Evolutionary conservation across 2,113 vertebrate species (phyloP).

Genomic region (Hydropotes inermis): DNA sequence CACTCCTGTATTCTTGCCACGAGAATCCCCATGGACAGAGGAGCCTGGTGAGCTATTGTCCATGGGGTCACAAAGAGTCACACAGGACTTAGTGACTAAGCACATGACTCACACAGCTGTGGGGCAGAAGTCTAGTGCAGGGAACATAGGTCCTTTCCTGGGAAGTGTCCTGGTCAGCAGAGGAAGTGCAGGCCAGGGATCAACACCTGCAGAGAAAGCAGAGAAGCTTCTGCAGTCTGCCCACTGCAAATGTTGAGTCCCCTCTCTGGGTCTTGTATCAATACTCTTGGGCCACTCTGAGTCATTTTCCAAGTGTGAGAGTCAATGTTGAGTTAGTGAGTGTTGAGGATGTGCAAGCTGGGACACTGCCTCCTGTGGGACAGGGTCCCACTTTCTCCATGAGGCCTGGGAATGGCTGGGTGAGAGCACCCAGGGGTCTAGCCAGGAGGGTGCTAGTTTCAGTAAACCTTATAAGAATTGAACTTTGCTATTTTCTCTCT

Average conservation of each 20-base stretch:
- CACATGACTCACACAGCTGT: background rate
- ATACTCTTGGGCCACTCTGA: background rate
- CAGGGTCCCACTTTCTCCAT: background rate
- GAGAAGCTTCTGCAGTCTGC: background rate
- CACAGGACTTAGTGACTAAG: background rate
- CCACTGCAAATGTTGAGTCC: background rate
- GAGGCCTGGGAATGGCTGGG: background rate
- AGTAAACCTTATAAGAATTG: background rate
- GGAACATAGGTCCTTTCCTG: fast-evolving
- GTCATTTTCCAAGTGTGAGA: too few relatives aligned
- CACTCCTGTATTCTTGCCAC: fast-evolving
- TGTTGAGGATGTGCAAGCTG: too few relatives aligned
- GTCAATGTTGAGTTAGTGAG: background rate
- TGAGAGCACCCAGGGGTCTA: too few relatives aligned
- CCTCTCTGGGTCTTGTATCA: too few relatives aligned
- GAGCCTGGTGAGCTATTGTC: background rate
- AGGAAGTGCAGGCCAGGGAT: too few relatives aligned
- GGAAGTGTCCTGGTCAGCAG: background rate
- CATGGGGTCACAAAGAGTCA: background rate
- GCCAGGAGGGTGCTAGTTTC: too few relatives aligned
- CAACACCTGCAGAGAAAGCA: background rate
- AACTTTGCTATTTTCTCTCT: background rate
- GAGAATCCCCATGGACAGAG: background rate
- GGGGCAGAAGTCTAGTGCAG: background rate
- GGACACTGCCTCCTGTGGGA: too few relatives aligned